phyloP scores from a whole-genome alignment of 2,888 invertebrate species.

The Seladonia tumulorum region DNA sequence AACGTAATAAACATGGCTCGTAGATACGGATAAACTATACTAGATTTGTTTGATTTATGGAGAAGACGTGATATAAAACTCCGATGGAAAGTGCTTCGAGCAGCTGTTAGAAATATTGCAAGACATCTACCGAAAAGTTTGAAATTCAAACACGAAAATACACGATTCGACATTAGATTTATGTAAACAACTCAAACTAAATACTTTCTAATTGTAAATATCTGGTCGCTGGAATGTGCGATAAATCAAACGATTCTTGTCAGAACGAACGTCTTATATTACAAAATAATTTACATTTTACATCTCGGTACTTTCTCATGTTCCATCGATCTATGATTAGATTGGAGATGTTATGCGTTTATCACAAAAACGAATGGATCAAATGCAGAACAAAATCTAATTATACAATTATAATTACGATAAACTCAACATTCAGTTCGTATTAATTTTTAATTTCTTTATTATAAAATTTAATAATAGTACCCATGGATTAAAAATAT shows the following conservation, averaged over 20 bases:
- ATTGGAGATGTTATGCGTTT: background rate
- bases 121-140: background rate
- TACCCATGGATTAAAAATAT: background rate
- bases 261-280: background rate
- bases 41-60: background rate
- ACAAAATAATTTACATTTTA: background rate
- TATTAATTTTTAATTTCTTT: no score
- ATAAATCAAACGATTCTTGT: background rate
- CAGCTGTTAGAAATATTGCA: background rate
- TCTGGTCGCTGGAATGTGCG: background rate
- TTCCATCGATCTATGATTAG: background rate
- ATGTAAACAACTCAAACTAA: background rate
- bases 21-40: background rate
- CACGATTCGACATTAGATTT: background rate
- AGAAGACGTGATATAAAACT: no score
- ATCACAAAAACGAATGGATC: background rate
- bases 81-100: background rate
- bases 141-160: background rate
- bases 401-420: no score
- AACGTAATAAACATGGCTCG: background rate
- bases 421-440: no score
- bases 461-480: no score
- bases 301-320: background rate
- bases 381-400: background rate
- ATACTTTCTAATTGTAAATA: conserved; percentile 9